Evolutionary conservation across 2,113 vertebrate species (phyloP).

Genomic region (zebrafish (Danio rerio)): DNA sequence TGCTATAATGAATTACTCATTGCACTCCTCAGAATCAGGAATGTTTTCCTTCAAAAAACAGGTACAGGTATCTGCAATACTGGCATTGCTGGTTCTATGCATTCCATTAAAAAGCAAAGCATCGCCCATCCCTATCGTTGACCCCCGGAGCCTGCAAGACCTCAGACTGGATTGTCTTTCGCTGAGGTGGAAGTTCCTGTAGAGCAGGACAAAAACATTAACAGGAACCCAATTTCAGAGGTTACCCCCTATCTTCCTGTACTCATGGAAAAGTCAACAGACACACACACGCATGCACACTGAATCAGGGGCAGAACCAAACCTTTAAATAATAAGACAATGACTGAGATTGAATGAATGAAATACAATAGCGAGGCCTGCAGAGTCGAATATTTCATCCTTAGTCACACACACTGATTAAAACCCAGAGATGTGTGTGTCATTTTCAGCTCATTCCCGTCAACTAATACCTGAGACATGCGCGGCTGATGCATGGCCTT

Average conservation of each 20-base stretch:
- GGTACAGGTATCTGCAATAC: background rate
- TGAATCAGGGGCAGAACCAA: background rate
- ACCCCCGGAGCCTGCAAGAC: background rate
- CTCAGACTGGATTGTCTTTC: conserved; percentile 32
- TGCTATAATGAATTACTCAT: background rate
- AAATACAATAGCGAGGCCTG: background rate
- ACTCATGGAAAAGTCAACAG: conserved; percentile 4
- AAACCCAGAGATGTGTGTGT: background rate
- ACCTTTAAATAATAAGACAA: conserved; percentile 14
- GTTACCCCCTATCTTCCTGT: conserved; percentile 48
- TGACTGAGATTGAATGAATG: conserved; percentile 20
- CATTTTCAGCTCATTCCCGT: conserved; percentile 35
- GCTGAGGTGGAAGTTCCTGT: conserved; percentile 50
- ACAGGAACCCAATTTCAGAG: conserved; percentile 48
- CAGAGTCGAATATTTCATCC: background rate
- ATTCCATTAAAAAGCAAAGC: background rate
- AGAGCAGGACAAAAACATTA: conserved; percentile 48
- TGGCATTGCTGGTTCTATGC: background rate
- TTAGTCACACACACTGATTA: background rate
- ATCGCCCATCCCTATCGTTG: background rate
- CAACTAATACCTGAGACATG: background rate
- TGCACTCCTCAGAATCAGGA: background rate
- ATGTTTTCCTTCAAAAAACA: background rate
- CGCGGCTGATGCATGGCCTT: conserved; percentile 32
- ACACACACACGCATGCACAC: background rate